Evolutionary conservation across 2,113 vertebrate species (phyloP), one percentile per base, ranked within the genome.

Genomic region (Opisthocomus hoazin): DNA sequence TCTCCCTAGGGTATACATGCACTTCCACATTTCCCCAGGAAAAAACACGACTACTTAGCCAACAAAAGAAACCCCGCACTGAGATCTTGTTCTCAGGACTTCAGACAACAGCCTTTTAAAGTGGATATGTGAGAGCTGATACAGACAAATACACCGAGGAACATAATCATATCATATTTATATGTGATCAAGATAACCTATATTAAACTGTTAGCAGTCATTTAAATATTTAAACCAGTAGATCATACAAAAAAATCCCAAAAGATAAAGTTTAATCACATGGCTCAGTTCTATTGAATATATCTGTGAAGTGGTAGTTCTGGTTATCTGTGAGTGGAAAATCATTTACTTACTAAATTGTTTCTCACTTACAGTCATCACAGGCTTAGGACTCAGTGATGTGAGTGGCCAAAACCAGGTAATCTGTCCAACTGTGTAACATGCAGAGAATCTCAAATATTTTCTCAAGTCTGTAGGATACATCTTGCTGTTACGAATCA

Each of bases 31-130:
- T 66, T 82, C 18, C 45, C 15, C 57, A 57, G 37, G 51, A 96
- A 90, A 58, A 94, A 83, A 75, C 30, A 61, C 6, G 3, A 64
- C 57, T 78, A 76, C 39, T 91, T 19, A 80, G 54, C 61, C 71
- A 96, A 93, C 66, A 88, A 93, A 89, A 86, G 77, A 92, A 93
- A 73, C 26, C 48, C 86, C 24, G 57, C 26, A 21, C 3, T 80
- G 56, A 86, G 93, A 84, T 70, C 81, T 80, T 93, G 60, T 92
- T 95, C 95, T 68, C 84, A 91, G 48, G 74, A 94, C 43, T 76
- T 91, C 74, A 87, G 41, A 50, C 90, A 73, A 70, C 20, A 65
- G n/a, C 41, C 63, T 78, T 57, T 76, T 13, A 41, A 89, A 94
- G 58, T 63, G n/a, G 63, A 14, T 70, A 92, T 61, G 24, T 74